Conservation (phyloP, 2,888 invertebrate species). For the Mechanitis messenoides region DNA sequence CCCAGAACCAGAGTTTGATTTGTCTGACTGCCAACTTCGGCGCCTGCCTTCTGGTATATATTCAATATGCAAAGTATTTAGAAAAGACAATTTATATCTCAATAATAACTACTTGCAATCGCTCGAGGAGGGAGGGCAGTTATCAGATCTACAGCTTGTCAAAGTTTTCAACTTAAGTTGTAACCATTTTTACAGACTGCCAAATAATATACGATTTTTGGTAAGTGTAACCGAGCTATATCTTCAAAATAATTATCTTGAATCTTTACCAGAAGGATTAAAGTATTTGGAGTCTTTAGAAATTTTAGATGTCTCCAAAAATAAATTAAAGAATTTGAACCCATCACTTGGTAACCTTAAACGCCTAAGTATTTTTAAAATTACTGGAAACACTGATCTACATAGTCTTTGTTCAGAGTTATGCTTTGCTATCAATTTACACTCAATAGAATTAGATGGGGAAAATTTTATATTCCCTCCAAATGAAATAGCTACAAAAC, state of each 20-base stretch:
- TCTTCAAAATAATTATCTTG: conserved; percentile 83
- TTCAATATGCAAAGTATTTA: conserved; percentile 87
- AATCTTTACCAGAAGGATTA: conserved; percentile 81
- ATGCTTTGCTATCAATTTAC: conserved; percentile 79
- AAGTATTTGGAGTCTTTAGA: conserved; percentile 78
- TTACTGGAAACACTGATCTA: conserved; percentile 78
- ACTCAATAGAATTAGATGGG: conserved; percentile 78
- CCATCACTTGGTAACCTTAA: conserved; percentile 79
- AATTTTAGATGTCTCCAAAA: conserved; percentile 83
- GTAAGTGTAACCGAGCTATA: conserved; percentile 84
- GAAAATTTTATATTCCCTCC: conserved; percentile 81
- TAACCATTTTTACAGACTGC: conserved; percentile 80
- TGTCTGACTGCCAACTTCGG: conserved; percentile 85
- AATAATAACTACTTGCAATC: conserved; percentile 82
- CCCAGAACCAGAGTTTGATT: conserved; percentile 87
- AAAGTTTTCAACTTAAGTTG: conserved; percentile 80
- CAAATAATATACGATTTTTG: conserved; percentile 80
- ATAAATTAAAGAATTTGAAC: conserved; percentile 80
- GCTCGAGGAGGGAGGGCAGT: conserved; percentile 82
- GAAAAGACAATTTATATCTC: conserved; percentile 82
- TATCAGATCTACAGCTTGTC: conserved; percentile 82
- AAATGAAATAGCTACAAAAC: conserved; percentile 73
- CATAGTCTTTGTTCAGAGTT: conserved; percentile 79
- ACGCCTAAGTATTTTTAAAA: conserved; percentile 77
- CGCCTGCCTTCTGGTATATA: conserved; percentile 86